Evolutionary conservation across 2,113 vertebrate genomes (phyloP), one percentile per base, ranked within the genome.

Genomic region (Melanerpes formicivorus): DNA sequence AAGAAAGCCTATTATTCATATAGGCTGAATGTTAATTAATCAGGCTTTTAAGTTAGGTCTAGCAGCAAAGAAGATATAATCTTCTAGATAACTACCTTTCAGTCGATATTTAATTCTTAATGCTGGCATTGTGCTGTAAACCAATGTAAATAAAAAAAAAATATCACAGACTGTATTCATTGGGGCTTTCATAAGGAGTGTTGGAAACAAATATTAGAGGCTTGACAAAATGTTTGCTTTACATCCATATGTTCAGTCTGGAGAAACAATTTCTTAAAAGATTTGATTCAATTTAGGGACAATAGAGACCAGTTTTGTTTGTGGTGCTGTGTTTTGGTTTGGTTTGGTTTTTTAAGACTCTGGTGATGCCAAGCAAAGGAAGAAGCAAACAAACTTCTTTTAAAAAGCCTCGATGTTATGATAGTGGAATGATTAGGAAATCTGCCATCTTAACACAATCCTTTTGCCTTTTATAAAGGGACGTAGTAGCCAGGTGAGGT

Each of bases 371-470:
- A 48, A 83, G 9, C 1, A 66, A 82, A 32, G 8, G 11, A 70
- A 58, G 30, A 84, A 88, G 22, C n/a, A 88, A 85, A 73, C 55
- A 76, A 78, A 34, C 19, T 60, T 40, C 8, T 79, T 88, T 87
- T 34, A 69, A 74, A 11, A 72, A 55, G 16, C 1, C 3, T 86
- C 75, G 67, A 46, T 0, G 0, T 42, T 67, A 58, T 42, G 74
- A 48, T n/a, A 70, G 18, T 19, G 2, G 18, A 87, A 78, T 34
- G 19, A 69, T 15, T 70, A 78, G 23, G 75, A 84, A 76, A 81
- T n/a, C 34, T 58, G 81, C n/a, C 16, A 48, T 89, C 55, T 65
- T 76, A 92, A 90, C 94, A 65, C 22, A 78, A 75, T 86, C 80
- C 19, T 2, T 90, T 42, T 88, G 54, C 32, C 32, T 86, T 93